Evolutionary conservation across 2,113 vertebrate genomes (phyloP).

Genomic region (Apaloderma vittatum): DNA sequence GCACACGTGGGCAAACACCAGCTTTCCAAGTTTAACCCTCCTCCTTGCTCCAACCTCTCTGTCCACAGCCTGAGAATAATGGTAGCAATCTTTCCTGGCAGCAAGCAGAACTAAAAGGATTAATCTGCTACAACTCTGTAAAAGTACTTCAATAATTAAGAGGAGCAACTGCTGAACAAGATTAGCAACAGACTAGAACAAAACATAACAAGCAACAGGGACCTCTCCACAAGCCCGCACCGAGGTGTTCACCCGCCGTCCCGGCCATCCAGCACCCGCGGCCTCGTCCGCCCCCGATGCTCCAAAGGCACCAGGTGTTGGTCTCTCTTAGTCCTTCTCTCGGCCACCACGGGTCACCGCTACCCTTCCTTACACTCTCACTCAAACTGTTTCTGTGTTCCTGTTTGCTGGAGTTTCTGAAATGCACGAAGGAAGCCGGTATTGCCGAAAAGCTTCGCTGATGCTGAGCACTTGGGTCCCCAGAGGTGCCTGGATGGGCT

Average conservation of each 20-base stretch:
- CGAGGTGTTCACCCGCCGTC: neutral
- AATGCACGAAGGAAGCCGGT: neutral
- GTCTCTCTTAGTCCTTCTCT: neutral
- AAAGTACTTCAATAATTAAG: constrained; percentile 61
- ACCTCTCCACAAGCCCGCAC: neutral
- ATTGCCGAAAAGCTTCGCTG: fast-evolving
- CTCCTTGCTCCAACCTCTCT: neutral
- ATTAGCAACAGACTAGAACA: constrained; percentile 52
- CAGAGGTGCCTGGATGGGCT: fast-evolving
- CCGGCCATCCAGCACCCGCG: neutral
- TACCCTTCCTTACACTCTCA: neutral
- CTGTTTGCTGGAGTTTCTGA: neutral
- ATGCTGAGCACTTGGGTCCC: fast-evolving
- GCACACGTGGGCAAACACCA: fast-evolving
- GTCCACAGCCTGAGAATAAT: neutral
- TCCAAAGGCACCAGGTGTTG: neutral
- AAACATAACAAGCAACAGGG: neutral
- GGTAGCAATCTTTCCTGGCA: constrained; percentile 47
- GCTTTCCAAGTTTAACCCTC: neutral
- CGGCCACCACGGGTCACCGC: neutral
- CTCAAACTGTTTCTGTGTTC: fast-evolving
- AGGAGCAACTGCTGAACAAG: constrained; percentile 59
- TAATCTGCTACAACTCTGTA: constrained; percentile 55
- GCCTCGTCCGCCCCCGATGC: neutral
- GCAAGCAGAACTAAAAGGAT: constrained; percentile 60